Evolutionary conservation across 1,140 invertebrate genomes (phyloP).

Genomic region (Mesaphorura yosii): DNA sequence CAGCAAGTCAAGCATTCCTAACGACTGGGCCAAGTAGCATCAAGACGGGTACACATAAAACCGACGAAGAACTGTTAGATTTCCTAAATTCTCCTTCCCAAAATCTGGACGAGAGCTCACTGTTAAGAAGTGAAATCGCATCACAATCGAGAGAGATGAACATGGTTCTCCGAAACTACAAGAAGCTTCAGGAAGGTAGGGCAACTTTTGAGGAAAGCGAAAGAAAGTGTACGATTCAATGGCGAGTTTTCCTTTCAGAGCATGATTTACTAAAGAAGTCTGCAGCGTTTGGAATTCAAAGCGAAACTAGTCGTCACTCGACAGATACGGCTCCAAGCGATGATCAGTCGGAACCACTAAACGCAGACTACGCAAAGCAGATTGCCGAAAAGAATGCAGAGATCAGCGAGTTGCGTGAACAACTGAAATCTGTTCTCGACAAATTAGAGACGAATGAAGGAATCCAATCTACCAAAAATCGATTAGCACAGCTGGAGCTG

Average conservation of each 20-base stretch:
- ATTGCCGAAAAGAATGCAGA: slow-evolving; percentile 18
- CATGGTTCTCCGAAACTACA: slow-evolving; percentile 24
- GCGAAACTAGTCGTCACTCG: no score
- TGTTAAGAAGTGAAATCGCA: slow-evolving; percentile 21
- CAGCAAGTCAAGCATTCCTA: not conserved
- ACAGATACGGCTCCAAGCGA: no score
- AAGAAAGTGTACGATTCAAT: no score
- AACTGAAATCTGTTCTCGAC: slow-evolving; percentile 17
- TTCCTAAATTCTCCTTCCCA: slow-evolving; percentile 18
- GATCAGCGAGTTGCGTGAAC: not conserved
- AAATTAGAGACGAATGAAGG: slow-evolving; percentile 17
- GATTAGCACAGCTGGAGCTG: slow-evolving; percentile 19
- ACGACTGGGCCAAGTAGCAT: not conserved
- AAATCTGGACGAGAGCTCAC: slow-evolving; percentile 18
- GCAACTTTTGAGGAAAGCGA: no score
- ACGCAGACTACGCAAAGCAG: not conserved
- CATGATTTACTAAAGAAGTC: slow-evolving; percentile 14
- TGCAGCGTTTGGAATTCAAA: slow-evolving; percentile 5
- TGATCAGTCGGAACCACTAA: no score
- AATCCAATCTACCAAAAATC: slow-evolving; percentile 14
- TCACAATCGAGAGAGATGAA: slow-evolving; percentile 21
- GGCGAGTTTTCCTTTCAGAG: slow-evolving; percentile 16
- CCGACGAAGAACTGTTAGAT: slow-evolving; percentile 19
- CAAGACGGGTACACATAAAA: not conserved
- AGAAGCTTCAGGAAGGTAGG: slow-evolving; percentile 24